Base-by-base conservation (phyloP, 2,113 vertebrate genomes). In the Psophia crepitans region DNA sequence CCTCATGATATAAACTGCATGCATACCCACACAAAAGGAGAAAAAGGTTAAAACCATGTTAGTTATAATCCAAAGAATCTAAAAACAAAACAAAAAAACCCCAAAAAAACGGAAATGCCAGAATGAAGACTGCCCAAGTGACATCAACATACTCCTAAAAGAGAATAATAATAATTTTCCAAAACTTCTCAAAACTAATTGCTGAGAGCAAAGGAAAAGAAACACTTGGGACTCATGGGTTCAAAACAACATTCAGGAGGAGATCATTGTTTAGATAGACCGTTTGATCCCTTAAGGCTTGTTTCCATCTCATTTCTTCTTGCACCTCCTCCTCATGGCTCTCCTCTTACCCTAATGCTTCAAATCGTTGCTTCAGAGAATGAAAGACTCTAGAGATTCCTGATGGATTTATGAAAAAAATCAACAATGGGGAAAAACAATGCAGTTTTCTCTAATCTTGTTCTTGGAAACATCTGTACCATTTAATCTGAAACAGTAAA, bases 401-500 rank as follows among this genome's bases (percentile, higher is more conserved):
- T 88, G 73, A 88, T 51, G 51, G 71, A 66, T 23, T 90, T 74
- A 63, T 0, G 63, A 93, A 91, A 95, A 90, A 91, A 87, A 93
- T 87, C 61, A 93, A 80, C 66, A 83, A 87, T 15, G n/a, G 85
- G 93, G 81, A 74, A 96, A 97, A 93, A 93, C 87, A 80, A 84
- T 81, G 78, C 75, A 39, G 46, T 63, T 93, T 79, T 74, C 79
- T 71, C 60, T 84, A 90, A 92, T 96, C 95, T 93, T 94, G 33
- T 95, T 96, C 88, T 92, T 95, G 93, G 92, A 97, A 96, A 90
- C 56, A 90, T 94, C 79, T 74, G 71, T 74, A 88, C 46, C 51
- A 84, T 94, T 94, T 95, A 96, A 97, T 94, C 87, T 88, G 71
- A 96, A 96, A 96, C 51, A 92, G 89, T 95, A 95, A 94, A 96